Percentiles rank a stretch among this genome's conserved stretches.
phyloP scores from a whole-genome alignment of 2,888 invertebrate species.

The Syrphus vitripennis region DNA sequence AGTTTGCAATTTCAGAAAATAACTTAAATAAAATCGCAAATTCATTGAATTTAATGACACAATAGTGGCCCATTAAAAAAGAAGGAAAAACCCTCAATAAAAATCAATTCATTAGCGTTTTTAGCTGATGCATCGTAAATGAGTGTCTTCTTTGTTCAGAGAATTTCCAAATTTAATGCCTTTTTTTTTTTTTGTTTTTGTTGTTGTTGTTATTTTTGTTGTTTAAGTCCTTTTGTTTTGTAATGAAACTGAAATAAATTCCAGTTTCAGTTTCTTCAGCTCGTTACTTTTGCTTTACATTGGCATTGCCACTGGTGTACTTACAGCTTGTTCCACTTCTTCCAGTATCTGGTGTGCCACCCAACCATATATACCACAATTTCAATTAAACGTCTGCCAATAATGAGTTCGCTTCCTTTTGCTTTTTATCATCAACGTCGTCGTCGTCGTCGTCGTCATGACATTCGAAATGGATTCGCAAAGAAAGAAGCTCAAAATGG shows the following conservation, averaged over 20 bases:
- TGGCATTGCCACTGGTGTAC: background rate
- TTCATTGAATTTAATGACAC: conserved; percentile 61
- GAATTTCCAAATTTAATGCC: background rate
- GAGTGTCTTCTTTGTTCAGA: conserved; percentile 9
- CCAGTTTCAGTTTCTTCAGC: conserved; percentile 1
- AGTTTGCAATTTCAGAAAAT: conserved; percentile 12
- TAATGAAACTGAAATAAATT: conserved; percentile 54
- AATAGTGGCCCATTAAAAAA: conserved; percentile 30
- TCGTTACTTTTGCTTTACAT: background rate
- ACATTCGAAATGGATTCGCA: conserved; percentile 47
- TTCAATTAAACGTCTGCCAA: conserved; percentile 69
- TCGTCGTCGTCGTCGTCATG: conserved; percentile 51
- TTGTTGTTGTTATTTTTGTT: background rate
- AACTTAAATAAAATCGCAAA: conserved; percentile 29
- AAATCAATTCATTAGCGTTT: conserved; percentile 64
- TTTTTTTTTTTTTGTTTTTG: too few relatives aligned
- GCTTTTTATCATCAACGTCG: conserved; percentile 62
- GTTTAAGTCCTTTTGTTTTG: background rate
- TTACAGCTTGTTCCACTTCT: background rate
- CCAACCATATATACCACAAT: conserved; percentile 5
- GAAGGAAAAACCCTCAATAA: conserved; percentile 23
- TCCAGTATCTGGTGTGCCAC: background rate
- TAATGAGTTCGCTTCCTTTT: conserved; percentile 59
- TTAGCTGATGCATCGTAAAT: conserved; percentile 56
- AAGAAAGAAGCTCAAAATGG: conserved; percentile 3